Evolutionary conservation across 2,113 vertebrate species (phyloP).

Genomic region (Verasper variegatus): DNA sequence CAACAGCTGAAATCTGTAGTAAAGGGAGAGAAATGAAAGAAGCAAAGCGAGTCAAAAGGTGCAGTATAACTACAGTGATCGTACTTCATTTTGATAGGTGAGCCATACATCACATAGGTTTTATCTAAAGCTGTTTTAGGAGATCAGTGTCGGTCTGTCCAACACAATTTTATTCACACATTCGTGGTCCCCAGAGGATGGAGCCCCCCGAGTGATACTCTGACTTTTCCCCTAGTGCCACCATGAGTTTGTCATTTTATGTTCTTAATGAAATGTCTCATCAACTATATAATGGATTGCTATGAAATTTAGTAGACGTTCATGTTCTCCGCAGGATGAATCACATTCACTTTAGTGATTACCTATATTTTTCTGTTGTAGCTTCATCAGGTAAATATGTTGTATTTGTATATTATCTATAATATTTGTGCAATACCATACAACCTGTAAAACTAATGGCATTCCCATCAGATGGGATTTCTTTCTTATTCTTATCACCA

Average conservation of each 20-base stretch:
- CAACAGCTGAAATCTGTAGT: constrained; percentile 67
- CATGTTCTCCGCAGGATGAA: background rate
- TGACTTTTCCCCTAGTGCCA: no score
- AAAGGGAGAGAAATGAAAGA: constrained; percentile 32
- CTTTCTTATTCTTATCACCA: background rate
- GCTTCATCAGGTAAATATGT: background rate
- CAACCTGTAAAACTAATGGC: background rate
- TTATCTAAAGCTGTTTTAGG: background rate
- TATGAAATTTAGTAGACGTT: background rate
- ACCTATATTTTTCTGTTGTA: background rate
- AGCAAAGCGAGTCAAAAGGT: constrained; percentile 53
- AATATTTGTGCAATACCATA: background rate
- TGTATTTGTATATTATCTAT: no score
- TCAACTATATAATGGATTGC: no score
- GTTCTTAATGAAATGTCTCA: background rate
- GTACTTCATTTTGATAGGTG: constrained; percentile 12
- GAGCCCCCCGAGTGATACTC: background rate
- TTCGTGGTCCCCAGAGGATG: constrained; percentile 11
- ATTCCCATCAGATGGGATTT: background rate
- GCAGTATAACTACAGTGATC: constrained; percentile 46
- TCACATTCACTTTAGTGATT: background rate
- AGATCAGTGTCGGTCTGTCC: background rate
- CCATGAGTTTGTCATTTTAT: background rate
- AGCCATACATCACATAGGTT: constrained; percentile 1
- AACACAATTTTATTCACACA: background rate